These are phyloP conservation scores for Rhadina sibilatrix DNA, from an alignment of 2,113 vertebrate species.

Conservation along the genomic window DNA sequence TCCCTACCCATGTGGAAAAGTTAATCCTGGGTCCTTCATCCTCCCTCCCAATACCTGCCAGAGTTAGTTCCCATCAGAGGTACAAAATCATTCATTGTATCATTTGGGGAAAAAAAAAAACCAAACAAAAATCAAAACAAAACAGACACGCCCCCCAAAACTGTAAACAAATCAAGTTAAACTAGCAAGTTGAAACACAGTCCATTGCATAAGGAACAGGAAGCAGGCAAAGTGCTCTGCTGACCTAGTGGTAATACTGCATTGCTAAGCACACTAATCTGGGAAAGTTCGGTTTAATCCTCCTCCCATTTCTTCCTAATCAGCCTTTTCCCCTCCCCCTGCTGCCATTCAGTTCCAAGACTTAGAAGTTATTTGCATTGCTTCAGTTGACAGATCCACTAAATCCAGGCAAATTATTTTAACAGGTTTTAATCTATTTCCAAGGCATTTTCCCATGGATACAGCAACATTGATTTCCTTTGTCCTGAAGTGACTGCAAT, in stretches of 20 bases:
- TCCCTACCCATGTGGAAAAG: not conserved
- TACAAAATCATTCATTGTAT: not conserved
- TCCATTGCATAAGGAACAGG: not conserved
- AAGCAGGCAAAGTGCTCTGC: constrained; percentile 22
- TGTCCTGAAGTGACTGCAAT: not conserved
- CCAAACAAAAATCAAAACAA: not conserved
- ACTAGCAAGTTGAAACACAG: not conserved
- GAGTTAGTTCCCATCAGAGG: not conserved
- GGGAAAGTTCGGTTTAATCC: constrained; percentile 54
- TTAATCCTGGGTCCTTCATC: not conserved
- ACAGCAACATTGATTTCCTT: not conserved
- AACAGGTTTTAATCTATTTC: constrained; percentile 9
- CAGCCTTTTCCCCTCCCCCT: not conserved
- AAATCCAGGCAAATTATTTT: constrained; percentile 11
- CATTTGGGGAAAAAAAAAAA: not conserved
- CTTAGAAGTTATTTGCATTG: constrained; percentile 4
- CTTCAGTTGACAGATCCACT: not conserved
- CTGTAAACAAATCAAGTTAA: not conserved
- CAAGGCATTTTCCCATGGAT: not conserved
- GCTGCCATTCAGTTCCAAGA: not conserved
- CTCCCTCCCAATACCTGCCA: not conserved
- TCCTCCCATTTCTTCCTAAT: constrained; percentile 30
- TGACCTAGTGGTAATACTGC: constrained; percentile 34
- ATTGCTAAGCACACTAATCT: constrained; percentile 12
- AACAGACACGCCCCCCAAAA: not conserved